A percentile compares a stretch with the other conserved stretches of the same genome.
phyloP scores from a whole-genome alignment of 2,888 invertebrate genomes.

The Dolomedes plantarius region DNA sequence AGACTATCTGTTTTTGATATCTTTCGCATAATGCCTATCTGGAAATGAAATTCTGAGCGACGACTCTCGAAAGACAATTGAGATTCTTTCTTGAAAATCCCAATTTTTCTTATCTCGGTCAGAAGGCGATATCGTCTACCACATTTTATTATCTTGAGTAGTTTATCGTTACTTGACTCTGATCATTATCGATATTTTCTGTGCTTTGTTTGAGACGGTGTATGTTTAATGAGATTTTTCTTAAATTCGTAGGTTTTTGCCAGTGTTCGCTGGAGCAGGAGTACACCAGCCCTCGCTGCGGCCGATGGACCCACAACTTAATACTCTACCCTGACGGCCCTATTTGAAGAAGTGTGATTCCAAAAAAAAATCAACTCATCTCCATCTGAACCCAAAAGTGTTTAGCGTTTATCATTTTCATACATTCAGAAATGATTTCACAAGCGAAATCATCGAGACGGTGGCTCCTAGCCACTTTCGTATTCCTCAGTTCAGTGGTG shows the following conservation, averaged over 20 bases:
- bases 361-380: not conserved
- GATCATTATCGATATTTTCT: not conserved
- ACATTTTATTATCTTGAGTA: not conserved
- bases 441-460: not conserved
- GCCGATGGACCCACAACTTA: not conserved
- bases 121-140: not conserved
- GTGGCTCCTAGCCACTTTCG: slow-evolving; percentile 19
- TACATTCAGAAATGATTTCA: not conserved
- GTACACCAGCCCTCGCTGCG: not conserved
- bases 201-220: not conserved
- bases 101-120: not conserved
- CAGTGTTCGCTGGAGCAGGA: not conserved
- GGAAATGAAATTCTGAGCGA: no score
- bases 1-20: no score
- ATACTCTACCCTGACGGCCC: not conserved
- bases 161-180: not conserved
- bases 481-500: slow-evolving; percentile 33
- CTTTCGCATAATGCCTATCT: no score
- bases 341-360: not conserved
- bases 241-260: not conserved
- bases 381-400: not conserved
- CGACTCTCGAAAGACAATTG: slow-evolving; percentile 6
- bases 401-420: not conserved
- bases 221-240: not conserved
- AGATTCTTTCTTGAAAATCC: not conserved